A percentile compares a stretch with the other conserved stretches of the same genome.
These are phyloP conservation scores for Coregonus clupeaformis DNA, from an alignment of 2,113 vertebrate genomes.

Conservation along the genomic window DNA sequence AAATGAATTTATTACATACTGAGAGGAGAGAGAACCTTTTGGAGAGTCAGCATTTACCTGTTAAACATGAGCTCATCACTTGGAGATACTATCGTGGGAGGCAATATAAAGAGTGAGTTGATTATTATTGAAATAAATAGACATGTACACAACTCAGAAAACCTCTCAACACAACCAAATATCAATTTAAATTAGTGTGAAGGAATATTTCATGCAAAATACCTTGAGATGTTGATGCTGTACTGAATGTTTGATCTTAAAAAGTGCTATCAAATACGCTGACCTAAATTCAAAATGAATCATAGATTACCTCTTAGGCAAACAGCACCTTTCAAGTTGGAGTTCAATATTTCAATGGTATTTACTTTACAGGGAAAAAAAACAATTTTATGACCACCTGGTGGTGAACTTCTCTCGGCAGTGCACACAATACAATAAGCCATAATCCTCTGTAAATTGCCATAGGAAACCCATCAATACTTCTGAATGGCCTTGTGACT, in stretches of 20 bases:
- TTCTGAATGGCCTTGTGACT: conserved; percentile 42
- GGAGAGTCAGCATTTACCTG: conserved; percentile 23
- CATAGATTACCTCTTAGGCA: conserved; percentile 28
- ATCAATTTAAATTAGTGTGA: not conserved
- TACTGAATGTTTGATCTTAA: conserved; percentile 1
- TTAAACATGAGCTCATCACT: conserved; percentile 27
- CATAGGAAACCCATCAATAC: conserved; percentile 48
- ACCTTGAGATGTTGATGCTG: conserved; percentile 12
- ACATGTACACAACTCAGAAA: not conserved
- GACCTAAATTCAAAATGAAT: not conserved
- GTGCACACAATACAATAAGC: conserved; percentile 38
- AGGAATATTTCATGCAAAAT: not conserved
- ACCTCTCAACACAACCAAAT: not conserved
- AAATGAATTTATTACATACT: conserved; percentile 21
- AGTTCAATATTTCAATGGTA: conserved; percentile 25
- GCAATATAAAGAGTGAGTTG: not conserved
- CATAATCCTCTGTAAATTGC: conserved; percentile 52
- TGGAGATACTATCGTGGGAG: not conserved
- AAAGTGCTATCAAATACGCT: not conserved
- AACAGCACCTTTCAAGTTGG: conserved; percentile 26
- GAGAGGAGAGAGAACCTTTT: conserved; percentile 16
- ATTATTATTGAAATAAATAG: not conserved
- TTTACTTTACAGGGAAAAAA: conserved; percentile 30
- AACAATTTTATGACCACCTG: conserved; percentile 45
- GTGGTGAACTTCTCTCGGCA: conserved; percentile 40